Percentiles rank a stretch among this genome's conserved stretches.
Conservation (phyloP, 1,140 invertebrate genomes). For the Tyrophagus putrescentiae region DNA sequence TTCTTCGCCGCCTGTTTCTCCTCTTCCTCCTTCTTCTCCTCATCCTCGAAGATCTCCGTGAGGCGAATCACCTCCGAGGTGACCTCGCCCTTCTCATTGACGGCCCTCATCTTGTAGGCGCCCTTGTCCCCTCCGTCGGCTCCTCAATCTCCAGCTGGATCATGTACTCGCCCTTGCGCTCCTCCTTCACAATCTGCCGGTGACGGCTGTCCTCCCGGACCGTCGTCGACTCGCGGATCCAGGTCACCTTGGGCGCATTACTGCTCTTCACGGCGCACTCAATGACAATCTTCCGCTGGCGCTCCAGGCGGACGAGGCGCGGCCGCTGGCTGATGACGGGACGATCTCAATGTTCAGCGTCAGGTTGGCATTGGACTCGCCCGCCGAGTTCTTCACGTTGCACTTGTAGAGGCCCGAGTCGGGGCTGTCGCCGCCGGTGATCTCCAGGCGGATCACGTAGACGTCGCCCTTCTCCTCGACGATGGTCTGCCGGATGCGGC, state of each 20-base stretch:
- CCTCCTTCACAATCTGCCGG: slow-evolving; percentile 49
- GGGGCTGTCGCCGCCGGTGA: slow-evolving; percentile 60
- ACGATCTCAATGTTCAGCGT: slow-evolving; percentile 91
- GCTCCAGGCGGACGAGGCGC: slow-evolving; percentile 70
- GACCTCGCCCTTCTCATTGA: slow-evolving; percentile 82
- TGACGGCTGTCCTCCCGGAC: slow-evolving; percentile 59
- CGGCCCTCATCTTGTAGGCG: slow-evolving; percentile 72
- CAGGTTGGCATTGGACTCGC: slow-evolving; percentile 88
- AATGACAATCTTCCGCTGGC: slow-evolving; percentile 73
- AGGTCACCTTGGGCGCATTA: slow-evolving; percentile 69
- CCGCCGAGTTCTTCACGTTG: slow-evolving; percentile 85
- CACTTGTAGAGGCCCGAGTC: slow-evolving; percentile 97
- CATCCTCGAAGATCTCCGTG: slow-evolving; percentile 25
- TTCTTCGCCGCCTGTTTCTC: slow-evolving; percentile 41
- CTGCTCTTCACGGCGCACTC: slow-evolving; percentile 75
- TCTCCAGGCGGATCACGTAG: slow-evolving; percentile 73
- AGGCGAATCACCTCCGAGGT: slow-evolving; percentile 74
- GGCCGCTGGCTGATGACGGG: slow-evolving; percentile 84
- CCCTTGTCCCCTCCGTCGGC: slow-evolving; percentile 61
- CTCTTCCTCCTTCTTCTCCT: slow-evolving; percentile 31
- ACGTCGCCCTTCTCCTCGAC: slow-evolving; percentile 58
- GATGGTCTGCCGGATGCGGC: slow-evolving; percentile 59
- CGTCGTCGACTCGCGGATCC: slow-evolving; percentile 66
- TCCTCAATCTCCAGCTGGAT: slow-evolving; percentile 40
- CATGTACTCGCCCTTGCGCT: slow-evolving; percentile 29